Conservation (phyloP, 1,140 invertebrate species). For the Solenopsis invicta region DNA sequence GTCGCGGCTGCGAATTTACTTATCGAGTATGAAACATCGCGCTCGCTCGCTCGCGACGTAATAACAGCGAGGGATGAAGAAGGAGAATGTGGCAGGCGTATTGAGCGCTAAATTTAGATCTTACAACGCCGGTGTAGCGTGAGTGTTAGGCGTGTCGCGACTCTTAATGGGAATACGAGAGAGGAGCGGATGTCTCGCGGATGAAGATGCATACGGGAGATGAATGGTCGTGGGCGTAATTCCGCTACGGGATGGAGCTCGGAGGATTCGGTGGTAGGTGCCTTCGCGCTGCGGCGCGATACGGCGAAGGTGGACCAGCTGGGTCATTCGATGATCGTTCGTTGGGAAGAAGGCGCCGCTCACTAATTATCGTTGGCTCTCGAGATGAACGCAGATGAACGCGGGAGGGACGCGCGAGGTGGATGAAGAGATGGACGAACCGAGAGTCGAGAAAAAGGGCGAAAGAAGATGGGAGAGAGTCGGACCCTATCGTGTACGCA, state of each 20-base stretch:
- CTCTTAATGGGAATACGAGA: constrained; percentile 47
- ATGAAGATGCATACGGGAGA: constrained; percentile 51
- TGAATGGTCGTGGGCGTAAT: constrained; percentile 64
- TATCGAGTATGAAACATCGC: background rate
- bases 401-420: constrained; percentile 52
- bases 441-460: constrained; percentile 47
- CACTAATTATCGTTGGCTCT: constrained; percentile 83
- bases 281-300: constrained; percentile 48
- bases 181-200: constrained; percentile 51
- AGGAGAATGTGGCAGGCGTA: background rate
- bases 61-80: background rate
- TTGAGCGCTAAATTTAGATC: constrained; percentile 20
- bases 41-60: background rate
- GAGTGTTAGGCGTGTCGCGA: constrained; percentile 46
- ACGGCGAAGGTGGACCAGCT: constrained; percentile 59
- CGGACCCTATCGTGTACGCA: constrained; percentile 63
- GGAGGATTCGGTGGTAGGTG: constrained; percentile 32
- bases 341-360: constrained; percentile 78
- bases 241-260: constrained; percentile 22
- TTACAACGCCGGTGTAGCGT: background rate
- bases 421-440: constrained; percentile 56
- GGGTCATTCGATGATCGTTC: constrained; percentile 76
- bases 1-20: background rate
- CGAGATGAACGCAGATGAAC: constrained; percentile 68
- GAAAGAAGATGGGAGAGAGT: constrained; percentile 44